Conservation (phyloP, 1,140 invertebrate species). For the Brachionus manjavacas region DNA sequence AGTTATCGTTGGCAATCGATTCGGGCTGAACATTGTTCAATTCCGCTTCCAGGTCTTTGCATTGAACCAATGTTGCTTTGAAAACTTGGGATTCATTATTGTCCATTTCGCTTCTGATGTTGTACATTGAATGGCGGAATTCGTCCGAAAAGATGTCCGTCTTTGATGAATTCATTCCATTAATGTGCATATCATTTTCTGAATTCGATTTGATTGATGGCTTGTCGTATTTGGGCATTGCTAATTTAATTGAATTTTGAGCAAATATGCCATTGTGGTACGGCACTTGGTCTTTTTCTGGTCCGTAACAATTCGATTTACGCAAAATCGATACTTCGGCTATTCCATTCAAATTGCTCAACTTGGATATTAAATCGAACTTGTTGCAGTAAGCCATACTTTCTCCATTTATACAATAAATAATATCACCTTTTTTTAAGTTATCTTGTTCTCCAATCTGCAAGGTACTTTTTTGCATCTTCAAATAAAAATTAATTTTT, state of each 20-base stretch:
- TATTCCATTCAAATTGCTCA: slow-evolving; percentile 8
- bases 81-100: background rate
- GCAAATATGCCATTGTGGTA: slow-evolving; percentile 41
- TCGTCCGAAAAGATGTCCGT: slow-evolving; percentile 9
- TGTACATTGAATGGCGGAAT: background rate
- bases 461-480: slow-evolving; percentile 32
- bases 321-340: background rate
- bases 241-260: slow-evolving; percentile 37
- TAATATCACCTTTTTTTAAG: slow-evolving; percentile 30
- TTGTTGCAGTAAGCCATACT: background rate
- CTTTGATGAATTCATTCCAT: background rate
- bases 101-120: background rate
- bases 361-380: slow-evolving; percentile 14
- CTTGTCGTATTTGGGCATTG: slow-evolving; percentile 37
- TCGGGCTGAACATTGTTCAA: background rate
- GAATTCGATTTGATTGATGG: slow-evolving; percentile 39
- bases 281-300: background rate
- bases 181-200: background rate
- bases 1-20: slow-evolving; percentile 10
- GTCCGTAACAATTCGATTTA: background rate
- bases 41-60: slow-evolving; percentile 8
- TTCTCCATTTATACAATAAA: slow-evolving; percentile 22
- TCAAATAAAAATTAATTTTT: background rate
- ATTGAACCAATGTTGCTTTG: slow-evolving; percentile 5
- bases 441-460: slow-evolving; percentile 26